Evolutionary conservation across 1,140 invertebrate genomes (phyloP).

Genomic region (Megalonaias nervosa): DNA sequence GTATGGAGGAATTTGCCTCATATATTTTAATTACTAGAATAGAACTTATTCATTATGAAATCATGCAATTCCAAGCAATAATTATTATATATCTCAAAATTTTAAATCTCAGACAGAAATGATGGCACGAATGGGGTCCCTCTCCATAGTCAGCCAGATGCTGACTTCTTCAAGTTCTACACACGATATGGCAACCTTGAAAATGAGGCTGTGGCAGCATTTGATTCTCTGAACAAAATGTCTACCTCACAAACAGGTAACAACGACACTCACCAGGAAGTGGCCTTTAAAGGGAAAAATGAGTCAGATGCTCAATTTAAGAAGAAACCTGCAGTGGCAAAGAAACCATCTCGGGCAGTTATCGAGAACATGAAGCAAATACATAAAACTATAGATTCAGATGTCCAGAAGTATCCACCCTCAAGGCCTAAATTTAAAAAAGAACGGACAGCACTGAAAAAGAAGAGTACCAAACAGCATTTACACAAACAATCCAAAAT

Average conservation of each 20-base stretch:
- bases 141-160: conserved; percentile 4
- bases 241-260: conserved; percentile 38
- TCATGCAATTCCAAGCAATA: neutral
- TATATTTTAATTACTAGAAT: neutral
- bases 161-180: conserved; percentile 50
- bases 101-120: conserved; percentile 29
- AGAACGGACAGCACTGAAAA: neutral
- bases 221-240: conserved; percentile 59
- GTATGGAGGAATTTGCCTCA: too few species aligned
- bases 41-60: neutral
- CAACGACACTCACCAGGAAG: conserved; percentile 12
- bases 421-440: neutral
- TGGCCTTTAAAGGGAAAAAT: conserved; percentile 7
- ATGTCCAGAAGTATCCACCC: neutral
- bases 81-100: neutral
- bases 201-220: conserved; percentile 58
- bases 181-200: conserved; percentile 52
- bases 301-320: neutral
- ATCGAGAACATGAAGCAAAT: conserved; percentile 11
- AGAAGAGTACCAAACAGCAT: too few species aligned
- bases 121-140: conserved; percentile 10
- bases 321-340: conserved; percentile 12
- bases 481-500: neutral
- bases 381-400: conserved; percentile 16
- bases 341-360: conserved; percentile 23